phyloP scores from a whole-genome alignment of 2,888 invertebrate species.

The Cantharis nigra region DNA sequence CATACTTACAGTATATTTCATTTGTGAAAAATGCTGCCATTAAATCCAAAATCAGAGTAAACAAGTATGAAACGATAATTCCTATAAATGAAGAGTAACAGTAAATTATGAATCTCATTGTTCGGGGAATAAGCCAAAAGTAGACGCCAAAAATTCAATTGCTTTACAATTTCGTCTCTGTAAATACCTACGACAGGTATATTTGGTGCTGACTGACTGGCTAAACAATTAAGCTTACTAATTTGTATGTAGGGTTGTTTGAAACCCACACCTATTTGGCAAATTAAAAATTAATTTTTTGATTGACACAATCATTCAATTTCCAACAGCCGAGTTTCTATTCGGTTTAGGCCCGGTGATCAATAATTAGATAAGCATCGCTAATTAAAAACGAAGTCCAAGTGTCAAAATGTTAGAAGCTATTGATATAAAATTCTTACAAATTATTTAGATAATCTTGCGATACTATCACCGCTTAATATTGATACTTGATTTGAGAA shows the following conservation, averaged over 20 bases:
- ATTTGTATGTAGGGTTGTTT: background rate
- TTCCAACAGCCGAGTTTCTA: background rate
- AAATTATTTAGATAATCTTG: conserved; percentile 6
- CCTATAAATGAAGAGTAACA: background rate
- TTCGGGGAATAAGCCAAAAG: background rate
- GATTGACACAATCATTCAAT: background rate
- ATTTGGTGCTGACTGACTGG: background rate
- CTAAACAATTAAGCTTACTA: background rate
- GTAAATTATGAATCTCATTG: background rate
- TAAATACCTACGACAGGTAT: background rate
- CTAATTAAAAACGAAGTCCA: background rate
- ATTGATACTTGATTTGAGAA: conserved; percentile 14
- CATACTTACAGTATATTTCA: too few relatives aligned
- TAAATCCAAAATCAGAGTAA: too few relatives aligned
- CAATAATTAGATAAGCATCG: background rate
- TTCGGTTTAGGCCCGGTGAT: background rate
- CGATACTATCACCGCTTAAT: conserved; percentile 17
- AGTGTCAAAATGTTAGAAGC: background rate
- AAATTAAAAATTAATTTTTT: background rate
- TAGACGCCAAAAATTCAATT: background rate
- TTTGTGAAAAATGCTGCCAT: too few relatives aligned
- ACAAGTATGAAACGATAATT: background rate
- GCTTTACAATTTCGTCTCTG: background rate
- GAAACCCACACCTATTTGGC: background rate
- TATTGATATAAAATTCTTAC: conserved; percentile 4